Percentiles rank a stretch among this genome's conserved stretches.
Conservation (phyloP, 2,113 vertebrate species). For the Neotoma lepida region DNA sequence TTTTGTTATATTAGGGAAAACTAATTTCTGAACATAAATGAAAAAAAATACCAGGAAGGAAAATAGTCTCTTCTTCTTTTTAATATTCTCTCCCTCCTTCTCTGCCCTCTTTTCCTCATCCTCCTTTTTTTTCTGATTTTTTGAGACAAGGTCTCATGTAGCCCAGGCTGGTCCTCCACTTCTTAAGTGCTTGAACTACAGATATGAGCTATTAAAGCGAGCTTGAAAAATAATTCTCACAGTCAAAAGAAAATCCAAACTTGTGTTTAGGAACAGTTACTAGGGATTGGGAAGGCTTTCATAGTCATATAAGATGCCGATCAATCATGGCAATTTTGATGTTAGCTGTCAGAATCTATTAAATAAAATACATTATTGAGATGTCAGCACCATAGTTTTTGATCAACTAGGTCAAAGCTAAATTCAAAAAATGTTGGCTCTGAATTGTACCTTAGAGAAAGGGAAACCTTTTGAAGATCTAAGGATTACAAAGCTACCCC, state of each 20-base stretch:
- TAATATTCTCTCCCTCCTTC: neutral
- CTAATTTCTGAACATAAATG: conserved; percentile 1
- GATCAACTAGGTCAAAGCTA: neutral
- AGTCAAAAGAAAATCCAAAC: conserved; percentile 19
- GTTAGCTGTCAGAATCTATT: neutral
- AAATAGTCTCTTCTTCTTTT: neutral
- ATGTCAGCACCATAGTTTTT: neutral
- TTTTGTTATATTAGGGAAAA: conserved; percentile 44
- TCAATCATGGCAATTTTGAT: neutral
- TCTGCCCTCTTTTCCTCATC: too few relatives aligned
- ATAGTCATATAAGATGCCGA: neutral
- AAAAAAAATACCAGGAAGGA: conserved; percentile 24
- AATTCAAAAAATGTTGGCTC: conserved; percentile 30
- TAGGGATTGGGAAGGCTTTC: neutral
- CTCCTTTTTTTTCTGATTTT: neutral
- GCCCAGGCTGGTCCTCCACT: neutral
- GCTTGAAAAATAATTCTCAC: neutral
- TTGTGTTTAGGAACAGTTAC: conserved; percentile 14
- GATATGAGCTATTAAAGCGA: neutral
- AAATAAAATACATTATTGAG: conserved; percentile 36
- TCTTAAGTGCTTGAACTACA: neutral
- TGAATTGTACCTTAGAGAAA: conserved; percentile 18
- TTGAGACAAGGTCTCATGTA: neutral
- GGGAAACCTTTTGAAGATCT: conserved; percentile 29
- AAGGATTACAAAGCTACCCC: neutral